Evolutionary conservation across 2,113 vertebrate genomes (phyloP), one percentile per base, ranked within the genome.

Genomic region (Motacilla tschutschensis): DNA sequence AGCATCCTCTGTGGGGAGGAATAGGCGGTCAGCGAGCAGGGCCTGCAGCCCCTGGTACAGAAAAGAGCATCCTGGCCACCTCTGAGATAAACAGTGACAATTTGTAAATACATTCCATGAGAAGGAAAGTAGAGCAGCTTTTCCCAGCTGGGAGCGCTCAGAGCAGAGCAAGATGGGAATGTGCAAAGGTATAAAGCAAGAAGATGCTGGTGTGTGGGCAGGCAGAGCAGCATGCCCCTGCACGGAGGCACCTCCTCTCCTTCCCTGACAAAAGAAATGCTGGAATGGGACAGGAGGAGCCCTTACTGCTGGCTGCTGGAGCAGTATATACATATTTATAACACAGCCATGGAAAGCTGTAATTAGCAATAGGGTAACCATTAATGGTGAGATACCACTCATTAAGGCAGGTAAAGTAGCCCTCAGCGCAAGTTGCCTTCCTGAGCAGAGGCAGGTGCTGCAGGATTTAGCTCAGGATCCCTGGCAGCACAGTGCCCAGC

Each of bases 401-500:
- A 2, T 35, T 15, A 28, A 12, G 28, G 50, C 55, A 38, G 22
- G 33, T 54, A 10, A 4, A 35, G 44, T 7, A 72, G 44, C 40
- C 19, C 18, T 69, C 19, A 11, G 65, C 0, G 1, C 5, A 3
- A 1, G 2, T 0, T 19, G 2, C 19, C 36, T 20, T 64, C 57
- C 26, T 43, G 62, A 78, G 33, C 8, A 4, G 48, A 22, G 63
- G 55, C 55, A 35, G 41, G 13, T 43, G 4, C 0, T n/a, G 63
- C 28, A 19, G 62, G 28, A 53, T 25, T 65, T 12, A 8, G 70
- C 16, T 3, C 1, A 10, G 33, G 36, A 31, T 31, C 36, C 41
- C 36, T 58, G 55, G 14, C 64, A 64, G n/a, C 5, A 2, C 29
- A 8, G 26, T 5, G 4, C 57, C 18, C 0, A 0, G 15, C 16